Base-by-base conservation (phyloP, 1,140 invertebrate species). In the Drosophila guanche region DNA sequence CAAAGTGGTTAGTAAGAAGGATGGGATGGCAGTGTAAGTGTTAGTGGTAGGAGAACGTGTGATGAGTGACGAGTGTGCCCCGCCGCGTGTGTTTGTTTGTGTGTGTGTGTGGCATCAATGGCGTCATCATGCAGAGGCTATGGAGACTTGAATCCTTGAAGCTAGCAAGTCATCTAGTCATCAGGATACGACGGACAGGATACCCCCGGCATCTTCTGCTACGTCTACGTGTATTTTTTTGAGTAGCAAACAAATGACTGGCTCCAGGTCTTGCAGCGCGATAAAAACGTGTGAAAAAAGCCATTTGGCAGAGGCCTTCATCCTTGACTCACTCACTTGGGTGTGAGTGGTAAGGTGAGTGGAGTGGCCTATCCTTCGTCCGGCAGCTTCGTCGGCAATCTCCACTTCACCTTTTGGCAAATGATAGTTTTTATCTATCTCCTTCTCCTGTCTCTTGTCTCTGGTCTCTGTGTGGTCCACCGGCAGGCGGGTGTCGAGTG, bases 251-350 rank as follows among this genome's bases (percentile, higher is more conserved):
- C 76, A 84, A 84, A 84, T 84, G 80, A 20, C 16, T 20, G 81
- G 74, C 58, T 58, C 53, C 57, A 46, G 71, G 33, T 4, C 10
- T 68, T 61, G 53, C 48, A 57, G 40, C 61, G 62, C 62, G 76
- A 85, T 86, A 85, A 85, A 85, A 85, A 86, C 81, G 81, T 85
- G 81, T 85, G 77, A 85, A 81, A 85, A 85, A 81, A 70, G 72
- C 54, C 81, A 86, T 80, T 85, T 85, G 83, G 73, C 74, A 74
- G 66, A 66, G 68, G 73, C 70, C 70, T 58, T 40, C 46, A 29
- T 48, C 20, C 20, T 20, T 4, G 10, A 12, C 16, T 52, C 56
- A 16, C 33, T n/a, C 53, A 20, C 41, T 33, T 33, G 14, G 7
- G 37, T 22, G 50, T 68, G 62, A 68, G n/a, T n/a, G n/a, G n/a